phyloP scores from a whole-genome alignment of 2,113 vertebrate genomes.

The Hydropotes inermis region DNA sequence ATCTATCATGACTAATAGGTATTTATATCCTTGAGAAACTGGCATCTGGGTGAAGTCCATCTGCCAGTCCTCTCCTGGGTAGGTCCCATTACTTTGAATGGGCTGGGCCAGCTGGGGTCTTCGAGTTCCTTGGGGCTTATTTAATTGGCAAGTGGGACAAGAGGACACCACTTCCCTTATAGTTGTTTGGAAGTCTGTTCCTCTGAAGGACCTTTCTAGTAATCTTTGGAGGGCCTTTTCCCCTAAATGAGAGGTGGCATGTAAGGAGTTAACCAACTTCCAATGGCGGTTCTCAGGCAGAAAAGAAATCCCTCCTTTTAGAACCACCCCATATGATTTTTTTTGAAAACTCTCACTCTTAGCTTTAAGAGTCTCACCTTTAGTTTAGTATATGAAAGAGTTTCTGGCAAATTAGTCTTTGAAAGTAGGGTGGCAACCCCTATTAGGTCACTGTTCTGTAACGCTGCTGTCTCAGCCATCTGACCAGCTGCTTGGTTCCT shows the following conservation, averaged over 20 bases:
- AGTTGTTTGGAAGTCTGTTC: not conserved
- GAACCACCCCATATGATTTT: not conserved
- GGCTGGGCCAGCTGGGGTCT: not conserved
- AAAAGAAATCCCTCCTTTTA: not conserved
- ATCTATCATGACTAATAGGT: not conserved
- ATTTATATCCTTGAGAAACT: not conserved
- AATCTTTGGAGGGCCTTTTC: not conserved
- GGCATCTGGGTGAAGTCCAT: not conserved
- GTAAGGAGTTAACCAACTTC: not conserved
- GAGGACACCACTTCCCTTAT: not conserved
- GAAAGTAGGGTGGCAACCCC: not conserved
- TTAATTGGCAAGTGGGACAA: not conserved
- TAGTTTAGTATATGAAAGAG: not conserved
- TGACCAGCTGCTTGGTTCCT: not conserved
- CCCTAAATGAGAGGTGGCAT: not conserved
- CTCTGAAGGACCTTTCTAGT: not conserved
- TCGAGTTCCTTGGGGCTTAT: not conserved
- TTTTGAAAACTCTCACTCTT: not conserved
- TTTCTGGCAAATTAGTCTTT: not conserved
- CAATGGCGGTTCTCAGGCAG: not conserved
- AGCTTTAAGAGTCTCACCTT: not conserved
- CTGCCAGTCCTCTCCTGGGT: not conserved
- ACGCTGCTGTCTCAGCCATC: not conserved
- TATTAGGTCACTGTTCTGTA: not conserved
- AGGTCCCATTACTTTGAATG: not conserved